These are phyloP conservation scores for Drosophila meridionalis DNA, from an alignment of 2,888 invertebrate species.

Conservation along the genomic window DNA sequence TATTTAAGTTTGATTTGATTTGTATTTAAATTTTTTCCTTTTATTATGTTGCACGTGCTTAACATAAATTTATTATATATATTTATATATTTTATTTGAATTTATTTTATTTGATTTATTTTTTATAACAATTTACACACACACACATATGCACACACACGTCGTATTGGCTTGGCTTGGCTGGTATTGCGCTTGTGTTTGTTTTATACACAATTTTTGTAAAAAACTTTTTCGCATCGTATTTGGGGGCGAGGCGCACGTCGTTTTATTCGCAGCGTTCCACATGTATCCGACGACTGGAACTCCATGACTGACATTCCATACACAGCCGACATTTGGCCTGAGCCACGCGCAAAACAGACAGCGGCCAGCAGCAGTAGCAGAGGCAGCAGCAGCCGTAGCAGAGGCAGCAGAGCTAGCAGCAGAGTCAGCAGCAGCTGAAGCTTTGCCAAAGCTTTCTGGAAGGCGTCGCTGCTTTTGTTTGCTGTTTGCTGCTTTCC, in stretches of 20 bases:
- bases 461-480: constrained; percentile 31
- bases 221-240: constrained; percentile 73
- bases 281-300: constrained; percentile 84
- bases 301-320: constrained; percentile 84
- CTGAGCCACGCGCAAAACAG: constrained; percentile 33
- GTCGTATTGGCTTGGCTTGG: constrained; percentile 21
- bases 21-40: constrained; percentile 13
- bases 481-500: constrained; percentile 22
- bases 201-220: constrained; percentile 66
- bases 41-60: constrained; percentile 24
- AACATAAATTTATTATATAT: constrained; percentile 22
- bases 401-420: neutral
- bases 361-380: constrained; percentile 26
- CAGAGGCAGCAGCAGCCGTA: neutral
- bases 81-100: constrained; percentile 1
- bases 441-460: constrained; percentile 56
- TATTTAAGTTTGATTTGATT: constrained; percentile 4
- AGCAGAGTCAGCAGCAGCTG: constrained; percentile 15
- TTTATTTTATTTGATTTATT: neutral
- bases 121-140: neutral
- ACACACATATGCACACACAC: constrained; percentile 13
- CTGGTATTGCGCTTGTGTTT: constrained; percentile 41
- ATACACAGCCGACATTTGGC: constrained; percentile 47
- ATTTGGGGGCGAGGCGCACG: constrained; percentile 67
- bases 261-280: constrained; percentile 76